phyloP scores from a whole-genome alignment of 2,888 invertebrate genomes.

The Coenonympha glycerion region DNA sequence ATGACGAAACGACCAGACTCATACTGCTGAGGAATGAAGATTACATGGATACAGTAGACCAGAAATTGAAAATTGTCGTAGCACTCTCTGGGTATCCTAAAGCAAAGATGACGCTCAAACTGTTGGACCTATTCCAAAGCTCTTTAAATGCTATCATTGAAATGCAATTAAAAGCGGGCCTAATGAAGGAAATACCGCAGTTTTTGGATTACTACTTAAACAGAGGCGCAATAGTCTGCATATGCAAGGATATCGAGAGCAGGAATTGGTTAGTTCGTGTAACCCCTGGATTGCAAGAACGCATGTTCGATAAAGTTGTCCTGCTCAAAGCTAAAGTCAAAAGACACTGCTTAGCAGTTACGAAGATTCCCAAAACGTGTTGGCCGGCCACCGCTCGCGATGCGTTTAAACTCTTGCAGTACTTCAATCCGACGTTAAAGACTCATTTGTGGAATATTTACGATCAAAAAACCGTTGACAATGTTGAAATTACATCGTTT shows the following conservation, averaged over 20 bases:
- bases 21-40: slow-evolving; percentile 55
- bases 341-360: slow-evolving; percentile 53
- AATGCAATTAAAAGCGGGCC: slow-evolving; percentile 58
- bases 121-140: slow-evolving; percentile 56
- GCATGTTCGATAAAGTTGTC: slow-evolving; percentile 54
- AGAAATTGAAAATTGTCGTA: slow-evolving; percentile 53
- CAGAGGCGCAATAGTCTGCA: slow-evolving; percentile 60
- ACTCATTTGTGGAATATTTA: slow-evolving; percentile 59
- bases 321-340: slow-evolving; percentile 56
- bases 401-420: slow-evolving; percentile 61
- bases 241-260: slow-evolving; percentile 57
- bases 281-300: slow-evolving; percentile 58
- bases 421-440: slow-evolving; percentile 59
- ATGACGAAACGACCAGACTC: slow-evolving; percentile 58
- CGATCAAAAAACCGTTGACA: slow-evolving; percentile 45
- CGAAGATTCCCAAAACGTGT: slow-evolving; percentile 51
- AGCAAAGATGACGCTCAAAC: slow-evolving; percentile 53
- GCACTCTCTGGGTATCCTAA: slow-evolving; percentile 61
- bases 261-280: slow-evolving; percentile 62
- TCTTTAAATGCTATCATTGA: slow-evolving; percentile 54
- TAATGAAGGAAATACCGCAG: slow-evolving; percentile 49
- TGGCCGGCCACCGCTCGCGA: slow-evolving; percentile 60
- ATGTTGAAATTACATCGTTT: slow-evolving; percentile 53
- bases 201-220: slow-evolving; percentile 64
- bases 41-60: slow-evolving; percentile 58